These are phyloP conservation scores for Falcaria lacertinaria DNA, from an alignment of 2,888 invertebrate species.

Conservation along the genomic window DNA sequence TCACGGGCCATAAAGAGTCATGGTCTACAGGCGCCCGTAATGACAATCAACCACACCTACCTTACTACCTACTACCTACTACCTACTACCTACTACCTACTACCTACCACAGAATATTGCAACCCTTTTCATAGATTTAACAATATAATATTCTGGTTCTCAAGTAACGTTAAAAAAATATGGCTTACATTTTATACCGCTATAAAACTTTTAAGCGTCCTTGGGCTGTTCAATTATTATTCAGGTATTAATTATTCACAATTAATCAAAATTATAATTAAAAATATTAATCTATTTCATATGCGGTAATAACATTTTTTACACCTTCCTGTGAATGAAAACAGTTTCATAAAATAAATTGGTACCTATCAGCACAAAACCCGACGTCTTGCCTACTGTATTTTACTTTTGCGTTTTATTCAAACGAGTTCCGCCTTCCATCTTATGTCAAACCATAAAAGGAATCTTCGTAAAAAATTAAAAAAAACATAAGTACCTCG, in stretches of 20 bases:
- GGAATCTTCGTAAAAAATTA: slow-evolving; percentile 40
- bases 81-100: background rate
- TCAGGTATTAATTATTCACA: no score
- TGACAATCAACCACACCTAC: slow-evolving; percentile 32
- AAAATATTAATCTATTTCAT: no score
- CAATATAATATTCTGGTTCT: no score
- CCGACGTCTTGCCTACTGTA: slow-evolving; percentile 19
- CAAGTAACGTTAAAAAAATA: no score
- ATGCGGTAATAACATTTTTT: no score
- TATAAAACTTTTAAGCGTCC: no score
- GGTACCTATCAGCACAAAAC: slow-evolving; percentile 1
- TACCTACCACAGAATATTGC: background rate
- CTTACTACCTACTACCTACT: slow-evolving; percentile 10
- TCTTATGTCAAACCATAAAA: slow-evolving; percentile 43
- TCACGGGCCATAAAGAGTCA: slow-evolving; percentile 75
- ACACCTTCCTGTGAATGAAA: no score
- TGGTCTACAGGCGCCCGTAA: slow-evolving; percentile 62
- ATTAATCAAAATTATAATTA: no score
- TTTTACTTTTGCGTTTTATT: slow-evolving; percentile 49
- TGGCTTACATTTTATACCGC: no score
- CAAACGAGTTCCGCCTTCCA: slow-evolving; percentile 43
- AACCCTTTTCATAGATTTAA: no score
- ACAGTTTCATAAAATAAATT: background rate
- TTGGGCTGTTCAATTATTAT: no score
- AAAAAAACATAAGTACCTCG: slow-evolving; percentile 9